Percentiles rank a stretch among this genome's conserved stretches.
These are phyloP conservation scores for Limenitis camilla DNA, from an alignment of 2,888 invertebrate species.

Conservation along the genomic window DNA sequence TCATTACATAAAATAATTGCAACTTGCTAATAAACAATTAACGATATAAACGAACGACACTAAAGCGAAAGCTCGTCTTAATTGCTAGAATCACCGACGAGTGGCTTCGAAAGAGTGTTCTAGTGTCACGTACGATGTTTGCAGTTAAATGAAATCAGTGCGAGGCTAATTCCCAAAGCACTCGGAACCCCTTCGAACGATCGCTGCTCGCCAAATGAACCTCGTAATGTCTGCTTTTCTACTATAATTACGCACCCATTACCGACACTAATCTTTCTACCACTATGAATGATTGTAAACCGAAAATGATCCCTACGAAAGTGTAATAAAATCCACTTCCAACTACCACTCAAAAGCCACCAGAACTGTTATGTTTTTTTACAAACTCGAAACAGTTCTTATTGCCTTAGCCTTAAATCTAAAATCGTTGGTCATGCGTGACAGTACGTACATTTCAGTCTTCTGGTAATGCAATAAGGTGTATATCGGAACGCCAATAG, in stretches of 20 bases:
- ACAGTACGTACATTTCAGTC: constrained; percentile 21
- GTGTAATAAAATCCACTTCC: constrained; percentile 37
- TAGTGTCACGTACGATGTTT: constrained; percentile 42
- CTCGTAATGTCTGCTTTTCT: constrained; percentile 71
- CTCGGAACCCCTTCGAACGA: constrained; percentile 57
- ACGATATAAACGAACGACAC: neutral
- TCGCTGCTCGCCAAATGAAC: constrained; percentile 68
- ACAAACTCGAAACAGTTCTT: constrained; percentile 53
- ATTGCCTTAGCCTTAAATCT: constrained; percentile 50
- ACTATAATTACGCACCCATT: constrained; percentile 70
- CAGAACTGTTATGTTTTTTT: constrained; percentile 26
- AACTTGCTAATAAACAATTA: too few relatives aligned
- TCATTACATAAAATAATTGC: too few relatives aligned
- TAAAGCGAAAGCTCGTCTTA: constrained; percentile 18
- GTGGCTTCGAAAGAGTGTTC: constrained; percentile 21
- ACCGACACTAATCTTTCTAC: constrained; percentile 63
- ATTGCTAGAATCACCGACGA: constrained; percentile 23
- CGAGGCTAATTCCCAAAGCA: constrained; percentile 42
- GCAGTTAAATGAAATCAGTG: constrained; percentile 50
- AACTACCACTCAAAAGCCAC: constrained; percentile 12
- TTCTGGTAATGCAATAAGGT: constrained; percentile 33
- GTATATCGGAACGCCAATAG: constrained; percentile 31
- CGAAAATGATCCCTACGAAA: constrained; percentile 35
- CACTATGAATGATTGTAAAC: constrained; percentile 26
- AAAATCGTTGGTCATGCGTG: constrained; percentile 44